These are phyloP conservation scores for Acrocephalus arundinaceus DNA, from an alignment of 2,113 vertebrate genomes.

Conservation along the genomic window DNA sequence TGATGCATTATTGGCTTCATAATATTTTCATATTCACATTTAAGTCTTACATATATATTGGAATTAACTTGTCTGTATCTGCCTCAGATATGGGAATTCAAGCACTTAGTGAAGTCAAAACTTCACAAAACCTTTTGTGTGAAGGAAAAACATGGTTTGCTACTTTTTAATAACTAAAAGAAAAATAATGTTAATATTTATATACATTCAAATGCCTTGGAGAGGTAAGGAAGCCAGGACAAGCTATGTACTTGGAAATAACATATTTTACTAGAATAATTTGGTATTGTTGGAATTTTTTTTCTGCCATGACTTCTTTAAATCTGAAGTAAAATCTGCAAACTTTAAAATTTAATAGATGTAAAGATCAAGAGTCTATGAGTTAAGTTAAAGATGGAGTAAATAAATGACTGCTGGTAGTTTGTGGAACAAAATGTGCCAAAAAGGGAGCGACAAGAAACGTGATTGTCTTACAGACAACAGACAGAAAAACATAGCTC, in stretches of 20 bases:
- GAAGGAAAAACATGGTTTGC: background rate
- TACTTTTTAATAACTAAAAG: background rate
- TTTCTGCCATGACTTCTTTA: background rate
- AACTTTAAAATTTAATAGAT: background rate
- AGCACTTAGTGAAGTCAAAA: background rate
- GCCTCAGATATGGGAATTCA: background rate
- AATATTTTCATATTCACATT: background rate
- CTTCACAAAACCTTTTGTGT: background rate
- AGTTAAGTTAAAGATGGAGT: background rate
- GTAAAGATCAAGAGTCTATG: background rate
- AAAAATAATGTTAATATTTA: background rate
- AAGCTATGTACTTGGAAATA: background rate
- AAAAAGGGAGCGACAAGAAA: fast-evolving
- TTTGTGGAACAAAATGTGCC: background rate
- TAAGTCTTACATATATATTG: background rate
- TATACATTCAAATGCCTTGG: background rate
- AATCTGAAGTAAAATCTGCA: background rate
- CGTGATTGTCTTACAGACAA: background rate
- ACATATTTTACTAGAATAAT: background rate
- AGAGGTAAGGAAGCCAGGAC: background rate
- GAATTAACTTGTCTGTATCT: background rate
- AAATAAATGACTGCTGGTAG: background rate
- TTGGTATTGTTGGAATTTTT: background rate
- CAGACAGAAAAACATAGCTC: background rate
- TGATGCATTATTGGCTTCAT: background rate